Evolutionary conservation across 2,888 invertebrate species (phyloP), one percentile per base, ranked within the genome.

Genomic region (Drosophila subsilvestris): DNA sequence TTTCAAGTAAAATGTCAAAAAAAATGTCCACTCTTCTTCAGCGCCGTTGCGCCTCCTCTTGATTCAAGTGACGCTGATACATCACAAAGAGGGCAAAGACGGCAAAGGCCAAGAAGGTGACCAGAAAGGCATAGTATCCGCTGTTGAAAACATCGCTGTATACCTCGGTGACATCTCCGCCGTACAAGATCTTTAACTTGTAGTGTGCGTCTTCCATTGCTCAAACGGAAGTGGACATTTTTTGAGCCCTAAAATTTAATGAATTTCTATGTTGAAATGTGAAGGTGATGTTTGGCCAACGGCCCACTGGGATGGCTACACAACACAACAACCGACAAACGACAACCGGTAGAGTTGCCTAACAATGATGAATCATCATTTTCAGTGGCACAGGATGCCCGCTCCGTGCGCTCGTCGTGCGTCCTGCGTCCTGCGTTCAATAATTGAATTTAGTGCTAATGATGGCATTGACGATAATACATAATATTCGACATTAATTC

Each of bases 381-480:
- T 51, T 25, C 25, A n/a, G 12, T 32, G 47, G 42, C 43, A 56
- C 45, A 51, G 47, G 20, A 69, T 57, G 43, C 20, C 37, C 43
- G 51, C 29, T 27, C 54, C 51, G 22, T 32, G 48, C 48, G 61
- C 51, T 27, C 29, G 42, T 44, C 60, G 22, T 32, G 48, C 48
- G 61, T 45, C 22, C 29, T 29, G 37, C 60, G 44, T 61, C 25
- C 25, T 25, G 5, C 25, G 56, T 9, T 29, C 54, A 55, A 59
- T 85, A 85, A 85, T 85, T 89, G 78, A 86, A 86, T 87, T 89
- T 89, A 76, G 80, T 80, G 78, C 89, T 89, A 86, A 89, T 86
- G 89, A 86, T 86, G 86, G 74, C 86, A 80, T 81, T 87, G 79
- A 85, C 63, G 87, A 72, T 81, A 79, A 74, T 75, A 76, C 78